Evolutionary conservation across 2,888 invertebrate species (phyloP), one percentile per base, ranked within the genome.

Genomic region (Leucophenga montana): DNA sequence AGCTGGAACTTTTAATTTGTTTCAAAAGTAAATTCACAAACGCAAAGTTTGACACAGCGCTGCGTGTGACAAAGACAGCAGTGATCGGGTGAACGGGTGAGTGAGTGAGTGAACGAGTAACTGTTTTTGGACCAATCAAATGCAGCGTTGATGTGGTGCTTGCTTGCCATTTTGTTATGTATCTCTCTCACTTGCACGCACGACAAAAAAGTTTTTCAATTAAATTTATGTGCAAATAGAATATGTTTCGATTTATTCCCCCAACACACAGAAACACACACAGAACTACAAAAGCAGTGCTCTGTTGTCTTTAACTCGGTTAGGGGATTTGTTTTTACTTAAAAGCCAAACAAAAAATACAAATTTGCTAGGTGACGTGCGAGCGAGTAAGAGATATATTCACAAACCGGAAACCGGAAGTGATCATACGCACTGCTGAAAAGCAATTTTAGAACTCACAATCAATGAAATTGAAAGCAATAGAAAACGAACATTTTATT

Each of bases 151-250:
- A 27, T 22, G 57, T 22, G 57, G 27, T 57, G 57, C 57, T n/a
- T 57, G 11, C 5, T 57, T 57, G 57, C 14, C 14, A 27, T 22
- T 22, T 57, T 54, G 54, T 57, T 31, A n/a, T 61, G 39, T 61
- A 14, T 8, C 20, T 11, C 18, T 54, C 20, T 54, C 54, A 54
- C 18, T 54, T 11, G 50, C 50, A 16, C 50, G 57, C 22, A 57
- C 39, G 39, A 39, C 39, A 61, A 61, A 57, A n/a, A 61, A 61
- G 59, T 61, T 61, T 61, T 61, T 61, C 59, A 61, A 61, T 61
- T 61, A 61, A 61, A 61, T 61, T 61, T 61, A 61, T 61, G 59
- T 61, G 59, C 59, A 61, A 61, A 61, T 61, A 61, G 59, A 61
- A 61, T 61, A 61, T 61, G 59, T 61, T 61, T 61, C 59, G 59